These are phyloP conservation scores for Calliopsis andreniformis DNA, from an alignment of 1,140 invertebrate species.

Conservation along the genomic window DNA sequence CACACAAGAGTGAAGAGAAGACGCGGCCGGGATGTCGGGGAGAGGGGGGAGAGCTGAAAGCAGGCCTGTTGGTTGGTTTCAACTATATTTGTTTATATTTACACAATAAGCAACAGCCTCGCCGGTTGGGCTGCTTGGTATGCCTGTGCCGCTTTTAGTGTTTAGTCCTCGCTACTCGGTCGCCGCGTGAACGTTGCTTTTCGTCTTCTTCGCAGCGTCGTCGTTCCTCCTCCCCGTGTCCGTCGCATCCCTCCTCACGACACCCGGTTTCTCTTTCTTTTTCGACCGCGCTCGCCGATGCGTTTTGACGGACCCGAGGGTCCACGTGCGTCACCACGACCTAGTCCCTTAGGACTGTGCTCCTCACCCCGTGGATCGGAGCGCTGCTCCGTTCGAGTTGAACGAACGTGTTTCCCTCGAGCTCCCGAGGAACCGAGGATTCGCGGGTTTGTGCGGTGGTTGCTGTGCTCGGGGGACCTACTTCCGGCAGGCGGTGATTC, in stretches of 20 bases:
- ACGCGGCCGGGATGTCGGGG: conserved; percentile 25
- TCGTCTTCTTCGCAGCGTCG: conserved; percentile 34
- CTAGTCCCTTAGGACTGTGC: background rate
- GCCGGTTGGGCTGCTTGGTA: conserved; percentile 70
- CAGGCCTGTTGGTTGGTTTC: conserved; percentile 82
- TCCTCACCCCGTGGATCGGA: background rate
- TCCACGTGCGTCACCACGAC: background rate
- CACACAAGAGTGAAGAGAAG: conserved; percentile 45
- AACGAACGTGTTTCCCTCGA: background rate
- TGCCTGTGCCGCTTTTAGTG: conserved; percentile 76
- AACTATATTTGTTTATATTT: conserved; percentile 82
- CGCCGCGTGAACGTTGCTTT: conserved; percentile 67
- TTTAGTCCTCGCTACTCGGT: conserved; percentile 78
- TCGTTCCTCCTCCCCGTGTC: background rate
- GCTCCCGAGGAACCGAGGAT: background rate
- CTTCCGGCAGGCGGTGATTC: conserved; percentile 36
- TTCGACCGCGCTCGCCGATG: background rate
- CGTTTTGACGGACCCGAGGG: background rate
- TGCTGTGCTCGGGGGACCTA: background rate
- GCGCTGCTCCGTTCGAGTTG: background rate
- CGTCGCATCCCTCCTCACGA: no score
- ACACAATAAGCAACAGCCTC: conserved; percentile 82
- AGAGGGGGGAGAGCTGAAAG: conserved; percentile 71
- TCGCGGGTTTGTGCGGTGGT: background rate
- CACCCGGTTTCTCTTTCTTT: background rate